These are phyloP conservation scores for Acyrthosiphon pisum DNA, from an alignment of 1,140 invertebrate species.

Conservation along the genomic window DNA sequence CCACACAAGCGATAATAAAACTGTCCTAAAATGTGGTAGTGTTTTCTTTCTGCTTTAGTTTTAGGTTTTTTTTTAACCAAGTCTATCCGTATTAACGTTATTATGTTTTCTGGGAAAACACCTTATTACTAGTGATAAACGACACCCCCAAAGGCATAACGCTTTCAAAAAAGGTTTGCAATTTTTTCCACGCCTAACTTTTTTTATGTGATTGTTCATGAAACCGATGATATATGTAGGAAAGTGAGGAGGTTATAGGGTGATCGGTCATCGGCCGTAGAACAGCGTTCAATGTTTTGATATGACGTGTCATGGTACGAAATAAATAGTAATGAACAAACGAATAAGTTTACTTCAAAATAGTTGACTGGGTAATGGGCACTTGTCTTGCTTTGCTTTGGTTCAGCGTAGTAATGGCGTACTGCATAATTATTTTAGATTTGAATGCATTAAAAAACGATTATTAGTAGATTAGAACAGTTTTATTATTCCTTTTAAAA, in stretches of 20 bases:
- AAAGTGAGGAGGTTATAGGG: not conserved
- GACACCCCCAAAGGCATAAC: constrained; percentile 41
- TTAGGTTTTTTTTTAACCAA: constrained; percentile 36
- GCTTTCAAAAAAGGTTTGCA: constrained; percentile 39
- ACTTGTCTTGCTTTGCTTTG: not conserved
- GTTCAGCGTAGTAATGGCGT: not conserved
- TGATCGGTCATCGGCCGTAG: constrained; percentile 26
- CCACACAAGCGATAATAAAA: constrained; percentile 47
- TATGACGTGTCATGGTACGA: not conserved
- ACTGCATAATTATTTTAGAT: no score
- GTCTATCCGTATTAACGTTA: constrained; percentile 48
- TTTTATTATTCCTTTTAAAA: not conserved
- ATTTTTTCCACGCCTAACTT: constrained; percentile 40
- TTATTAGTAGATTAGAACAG: not conserved
- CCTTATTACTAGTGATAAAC: constrained; percentile 57
- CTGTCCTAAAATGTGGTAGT: constrained; percentile 22
- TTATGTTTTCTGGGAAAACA: constrained; percentile 41
- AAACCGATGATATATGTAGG: constrained; percentile 19
- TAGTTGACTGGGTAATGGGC: no score
- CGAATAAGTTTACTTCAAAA: not conserved
- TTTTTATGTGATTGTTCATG: constrained; percentile 24
- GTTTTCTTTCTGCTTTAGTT: constrained; percentile 17
- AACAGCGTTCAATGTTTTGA: not conserved
- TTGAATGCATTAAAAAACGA: no score
- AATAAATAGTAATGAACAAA: not conserved